These are phyloP conservation scores for Enteromius argenteus DNA, from an alignment of 2,797 vertebrate genomes.

Conservation along the genomic window DNA sequence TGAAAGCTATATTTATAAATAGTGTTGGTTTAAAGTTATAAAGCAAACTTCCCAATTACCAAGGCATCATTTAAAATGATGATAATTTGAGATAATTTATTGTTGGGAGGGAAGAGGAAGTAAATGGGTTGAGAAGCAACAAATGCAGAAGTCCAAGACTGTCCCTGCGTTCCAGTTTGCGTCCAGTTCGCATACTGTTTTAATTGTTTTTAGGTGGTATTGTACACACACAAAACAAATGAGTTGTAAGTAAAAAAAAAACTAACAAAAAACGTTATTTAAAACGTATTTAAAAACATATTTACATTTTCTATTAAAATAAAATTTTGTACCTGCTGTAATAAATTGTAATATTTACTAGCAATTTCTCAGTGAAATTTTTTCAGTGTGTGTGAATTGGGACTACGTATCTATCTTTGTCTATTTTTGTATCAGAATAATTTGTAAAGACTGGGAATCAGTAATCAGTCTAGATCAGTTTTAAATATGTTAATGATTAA, in stretches of 20 bases:
- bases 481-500: not conserved
- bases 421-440: constrained; percentile 1
- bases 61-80: constrained; percentile 3
- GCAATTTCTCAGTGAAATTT: not conserved
- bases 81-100: not conserved
- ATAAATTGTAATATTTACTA: not conserved
- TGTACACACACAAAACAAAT: not conserved
- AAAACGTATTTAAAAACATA: not conserved
- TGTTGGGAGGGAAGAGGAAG: constrained; percentile 1
- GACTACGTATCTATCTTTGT: not conserved
- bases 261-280: too few species aligned
- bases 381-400: not conserved
- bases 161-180: not conserved
- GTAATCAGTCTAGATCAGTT: not conserved
- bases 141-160: not conserved
- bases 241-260: not conserved
- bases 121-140: constrained; percentile 2
- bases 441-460: not conserved
- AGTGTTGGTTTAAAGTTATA: not conserved
- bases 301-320: not conserved
- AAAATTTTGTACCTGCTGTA: not conserved
- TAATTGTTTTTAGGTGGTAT: too few species aligned
- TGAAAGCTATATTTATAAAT: not conserved
- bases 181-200: too few species aligned
- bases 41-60: not conserved